These are phyloP conservation scores for Gymnocephalus cernua DNA, from an alignment of 2,113 vertebrate species.

Conservation along the genomic window DNA sequence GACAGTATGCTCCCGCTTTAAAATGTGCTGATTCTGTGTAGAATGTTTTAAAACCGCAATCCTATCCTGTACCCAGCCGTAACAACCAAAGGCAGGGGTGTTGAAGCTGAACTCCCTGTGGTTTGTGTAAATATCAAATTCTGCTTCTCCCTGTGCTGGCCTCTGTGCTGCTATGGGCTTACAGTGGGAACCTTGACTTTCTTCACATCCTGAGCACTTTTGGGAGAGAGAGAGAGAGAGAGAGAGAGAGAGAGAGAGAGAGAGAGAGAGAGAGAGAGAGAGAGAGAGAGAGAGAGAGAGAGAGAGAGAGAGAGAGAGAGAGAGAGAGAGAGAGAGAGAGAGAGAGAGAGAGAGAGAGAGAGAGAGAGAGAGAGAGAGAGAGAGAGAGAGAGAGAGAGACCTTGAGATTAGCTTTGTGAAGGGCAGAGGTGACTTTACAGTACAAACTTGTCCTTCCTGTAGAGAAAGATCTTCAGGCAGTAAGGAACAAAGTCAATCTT, in stretches of 20 bases:
- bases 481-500: not conserved
- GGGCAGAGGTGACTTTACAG: not conserved
- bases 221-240: not conserved
- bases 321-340: too few relatives aligned
- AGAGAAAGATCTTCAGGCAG: not conserved
- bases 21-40: conserved; percentile 22
- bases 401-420: conserved; percentile 7
- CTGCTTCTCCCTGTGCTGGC: conserved; percentile 28
- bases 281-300: not conserved
- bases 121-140: conserved; percentile 62
- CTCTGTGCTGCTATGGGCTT: conserved; percentile 32
- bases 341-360: too few relatives aligned
- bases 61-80: conserved; percentile 25
- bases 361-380: not conserved
- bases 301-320: not conserved
- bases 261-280: too few relatives aligned
- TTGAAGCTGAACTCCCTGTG: conserved; percentile 34
- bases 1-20: conserved; percentile 9
- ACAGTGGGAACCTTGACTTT: conserved; percentile 36
- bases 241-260: not conserved
- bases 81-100: conserved; percentile 28
- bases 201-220: conserved; percentile 35
- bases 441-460: not conserved
- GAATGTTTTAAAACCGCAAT: conserved; percentile 25
- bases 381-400: not conserved